Evolutionary conservation across 2,888 invertebrate species (phyloP), one percentile per base, ranked within the genome.

Genomic region (Gasteruption jaculator): DNA sequence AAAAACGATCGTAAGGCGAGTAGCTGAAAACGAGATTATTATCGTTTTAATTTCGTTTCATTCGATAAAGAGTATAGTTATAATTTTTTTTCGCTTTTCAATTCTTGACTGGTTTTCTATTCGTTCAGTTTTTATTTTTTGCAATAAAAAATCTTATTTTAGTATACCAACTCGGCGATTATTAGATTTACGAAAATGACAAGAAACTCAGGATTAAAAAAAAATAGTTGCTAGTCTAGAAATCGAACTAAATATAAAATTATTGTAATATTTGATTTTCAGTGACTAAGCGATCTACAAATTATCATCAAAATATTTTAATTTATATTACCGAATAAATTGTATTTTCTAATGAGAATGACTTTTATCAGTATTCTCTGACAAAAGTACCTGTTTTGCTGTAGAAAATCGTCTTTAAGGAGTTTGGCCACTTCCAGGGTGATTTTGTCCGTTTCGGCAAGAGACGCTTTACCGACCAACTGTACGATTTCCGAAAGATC

Each of bases 401-500:
- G 99, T 67, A 99, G 75, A 81, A 97, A 99, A 77, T 99, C 99
- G 71, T 99, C 99, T 72, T 99, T 97, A 49, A 99, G 80, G 58
- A 99, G 77, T 74, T 94, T 95, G 60, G 97, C 96, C 31, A 99
- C 93, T 77, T 99, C 99, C 45, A 99, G 80, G 0, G 97, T 99
- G 73, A 99, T 96, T 76, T 99, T 99, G 75, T 99, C 99, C 19
- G 92, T 87, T 76, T 99, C 99, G 5, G 99, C 97, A 49, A 99
- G 79, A 0, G 96, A 96, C 19, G 94, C 95, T 77, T 99, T 99
- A 68, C 99, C 99, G 54, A 99, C 99, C 58, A 99, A 78, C 74
- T 99, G 99, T 61, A 99, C 99, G 74, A 99, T 99, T 83, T 99
- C 99, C 0, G 96, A 94, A 61, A 99, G 77, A 75, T 99, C 99